These are phyloP conservation scores for human (Homo sapiens) DNA, from an alignment of 2,113 vertebrate species.

Conservation along the genomic window DNA sequence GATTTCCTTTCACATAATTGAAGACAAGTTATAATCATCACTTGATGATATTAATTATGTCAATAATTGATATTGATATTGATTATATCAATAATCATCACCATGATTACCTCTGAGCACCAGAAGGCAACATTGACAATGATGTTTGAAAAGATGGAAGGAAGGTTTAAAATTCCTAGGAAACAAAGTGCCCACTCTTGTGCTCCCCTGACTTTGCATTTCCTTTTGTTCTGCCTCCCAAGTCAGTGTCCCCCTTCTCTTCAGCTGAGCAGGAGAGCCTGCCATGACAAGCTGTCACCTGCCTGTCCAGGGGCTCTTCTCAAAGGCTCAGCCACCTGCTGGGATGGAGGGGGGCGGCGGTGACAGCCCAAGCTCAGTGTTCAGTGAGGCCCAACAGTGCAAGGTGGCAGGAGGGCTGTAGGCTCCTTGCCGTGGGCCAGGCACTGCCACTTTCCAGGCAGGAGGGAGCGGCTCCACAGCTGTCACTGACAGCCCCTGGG, in stretches of 20 bases:
- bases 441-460: slow-evolving; percentile 61
- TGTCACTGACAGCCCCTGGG: slow-evolving; percentile 67
- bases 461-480: slow-evolving; percentile 70
- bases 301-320: slow-evolving; percentile 42
- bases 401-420: slow-evolving; percentile 60
- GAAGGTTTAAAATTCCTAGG: neutral
- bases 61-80: no score
- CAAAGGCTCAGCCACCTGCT: slow-evolving; percentile 37
- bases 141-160: neutral
- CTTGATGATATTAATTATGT: no score
- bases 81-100: neutral
- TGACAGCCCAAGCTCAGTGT: slow-evolving; percentile 33
- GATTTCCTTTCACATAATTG: neutral
- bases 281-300: slow-evolving; percentile 68
- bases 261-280: neutral
- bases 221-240: neutral
- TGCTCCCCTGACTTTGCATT: neutral
- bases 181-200: neutral
- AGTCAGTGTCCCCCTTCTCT: neutral
- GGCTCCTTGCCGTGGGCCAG: slow-evolving; percentile 8
- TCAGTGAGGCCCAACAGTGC: slow-evolving; percentile 34
- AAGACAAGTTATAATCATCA: slow-evolving; percentile 7
- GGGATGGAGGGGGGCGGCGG: neutral
- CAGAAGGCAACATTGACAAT: neutral
- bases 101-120: slow-evolving; percentile 9